Evolutionary conservation across 2,888 invertebrate genomes (phyloP).

Genomic region (Agrochola lychnidis): DNA sequence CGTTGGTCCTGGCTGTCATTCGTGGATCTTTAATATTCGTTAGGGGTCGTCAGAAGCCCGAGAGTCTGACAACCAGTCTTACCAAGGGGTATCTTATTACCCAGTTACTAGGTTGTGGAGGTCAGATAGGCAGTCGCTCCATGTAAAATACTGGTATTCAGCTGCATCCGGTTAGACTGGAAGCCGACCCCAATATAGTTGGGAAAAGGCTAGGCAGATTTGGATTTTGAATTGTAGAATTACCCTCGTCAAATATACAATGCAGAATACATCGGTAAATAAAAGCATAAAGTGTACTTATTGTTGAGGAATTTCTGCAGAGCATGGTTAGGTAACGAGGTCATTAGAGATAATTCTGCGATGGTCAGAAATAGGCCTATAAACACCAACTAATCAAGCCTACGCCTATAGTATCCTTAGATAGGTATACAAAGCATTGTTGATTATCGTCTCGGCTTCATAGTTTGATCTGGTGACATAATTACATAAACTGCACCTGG

Average conservation of each 20-base stretch:
- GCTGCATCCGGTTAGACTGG: no score
- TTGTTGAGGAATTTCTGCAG: slow-evolving; percentile 32
- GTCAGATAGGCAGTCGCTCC: no score
- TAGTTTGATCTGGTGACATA: slow-evolving; percentile 45
- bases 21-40: no score
- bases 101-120: no score
- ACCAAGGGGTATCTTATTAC: no score
- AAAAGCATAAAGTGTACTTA: slow-evolving; percentile 49
- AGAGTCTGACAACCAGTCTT: no score
- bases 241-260: slow-evolving; percentile 43
- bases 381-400: slow-evolving; percentile 25
- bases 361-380: slow-evolving; percentile 32
- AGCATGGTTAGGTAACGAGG: slow-evolving; percentile 24
- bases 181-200: no score
- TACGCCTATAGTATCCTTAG: background rate
- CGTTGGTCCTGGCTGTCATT: no score
- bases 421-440: slow-evolving; percentile 33
- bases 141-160: no score
- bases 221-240: slow-evolving; percentile 42
- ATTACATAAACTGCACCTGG: slow-evolving; percentile 38
- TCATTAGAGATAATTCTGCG: slow-evolving; percentile 53
- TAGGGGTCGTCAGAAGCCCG: no score
- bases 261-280: slow-evolving; percentile 44
- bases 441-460: slow-evolving; percentile 31
- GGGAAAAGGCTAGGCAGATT: no score